phyloP scores from a whole-genome alignment of 2,113 vertebrate genomes.

The Marcusenius ussheri region DNA sequence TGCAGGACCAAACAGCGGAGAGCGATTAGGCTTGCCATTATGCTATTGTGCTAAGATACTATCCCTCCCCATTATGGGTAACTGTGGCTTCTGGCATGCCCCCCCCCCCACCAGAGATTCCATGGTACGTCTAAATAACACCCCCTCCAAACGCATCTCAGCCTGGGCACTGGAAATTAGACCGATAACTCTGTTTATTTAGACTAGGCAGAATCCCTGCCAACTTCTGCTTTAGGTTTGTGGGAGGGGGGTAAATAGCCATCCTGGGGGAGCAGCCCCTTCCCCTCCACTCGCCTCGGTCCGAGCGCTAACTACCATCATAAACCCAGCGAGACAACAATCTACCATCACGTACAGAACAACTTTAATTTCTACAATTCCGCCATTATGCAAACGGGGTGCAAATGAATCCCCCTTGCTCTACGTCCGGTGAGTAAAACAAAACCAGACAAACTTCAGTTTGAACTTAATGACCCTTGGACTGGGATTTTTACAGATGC shows the following conservation, averaged over 20 bases:
- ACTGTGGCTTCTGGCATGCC: slow-evolving; percentile 50
- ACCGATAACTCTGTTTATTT: slow-evolving; percentile 39
- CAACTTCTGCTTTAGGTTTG: slow-evolving; percentile 1
- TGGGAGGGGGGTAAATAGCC: slow-evolving; percentile 16
- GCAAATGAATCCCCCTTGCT: background rate
- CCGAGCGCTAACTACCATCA: background rate
- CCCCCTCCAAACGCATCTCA: slow-evolving; percentile 42
- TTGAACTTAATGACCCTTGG: background rate
- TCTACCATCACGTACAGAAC: background rate
- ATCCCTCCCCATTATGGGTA: slow-evolving; percentile 57
- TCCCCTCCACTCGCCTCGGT: background rate
- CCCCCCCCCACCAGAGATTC: slow-evolving; percentile 42
- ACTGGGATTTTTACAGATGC: background rate
- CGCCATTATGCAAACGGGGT: background rate
- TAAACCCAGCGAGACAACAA: background rate
- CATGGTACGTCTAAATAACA: slow-evolving; percentile 38
- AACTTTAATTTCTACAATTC: background rate
- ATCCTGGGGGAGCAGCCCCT: slow-evolving; percentile 26
- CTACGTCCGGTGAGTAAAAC: background rate
- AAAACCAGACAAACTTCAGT: background rate
- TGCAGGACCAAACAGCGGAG: slow-evolving; percentile 55
- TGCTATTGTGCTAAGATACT: slow-evolving; percentile 50
- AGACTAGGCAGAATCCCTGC: background rate
- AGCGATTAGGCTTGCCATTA: slow-evolving; percentile 50
- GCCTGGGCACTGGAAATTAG: slow-evolving; percentile 46